Evolutionary conservation across 2,888 invertebrate genomes (phyloP).

Genomic region (Didymodactylos carnosus): DNA sequence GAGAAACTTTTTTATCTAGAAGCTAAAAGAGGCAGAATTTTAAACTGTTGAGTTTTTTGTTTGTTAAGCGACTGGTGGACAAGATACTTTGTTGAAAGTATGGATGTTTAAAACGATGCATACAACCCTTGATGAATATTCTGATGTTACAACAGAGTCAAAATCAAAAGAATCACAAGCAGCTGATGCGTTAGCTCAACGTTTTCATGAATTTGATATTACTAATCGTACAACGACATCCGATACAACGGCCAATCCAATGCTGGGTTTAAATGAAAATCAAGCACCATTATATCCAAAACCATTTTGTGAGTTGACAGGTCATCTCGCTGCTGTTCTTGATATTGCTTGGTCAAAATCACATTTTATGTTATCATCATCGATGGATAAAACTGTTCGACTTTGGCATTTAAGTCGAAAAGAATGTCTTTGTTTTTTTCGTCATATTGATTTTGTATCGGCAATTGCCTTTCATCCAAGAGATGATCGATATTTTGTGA

Average conservation of each 20-base stretch:
- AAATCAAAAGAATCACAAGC: background rate
- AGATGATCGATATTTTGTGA: slow-evolving; percentile 63
- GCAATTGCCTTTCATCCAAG: slow-evolving; percentile 89
- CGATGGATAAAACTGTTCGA: slow-evolving; percentile 91
- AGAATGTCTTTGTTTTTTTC: slow-evolving; percentile 93
- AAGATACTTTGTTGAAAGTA: slow-evolving; percentile 73
- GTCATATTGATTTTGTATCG: slow-evolving; percentile 95
- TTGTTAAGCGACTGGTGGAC: slow-evolving; percentile 47
- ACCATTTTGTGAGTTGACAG: slow-evolving; percentile 75
- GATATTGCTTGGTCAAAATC: slow-evolving; percentile 96
- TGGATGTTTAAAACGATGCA: slow-evolving; percentile 81
- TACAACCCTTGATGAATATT: slow-evolving; percentile 60
- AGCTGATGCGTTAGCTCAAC: slow-evolving; percentile 16
- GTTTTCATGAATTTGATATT: background rate
- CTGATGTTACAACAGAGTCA: background rate
- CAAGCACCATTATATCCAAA: slow-evolving; percentile 54
- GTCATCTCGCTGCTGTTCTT: slow-evolving; percentile 81
- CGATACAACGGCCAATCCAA: background rate
- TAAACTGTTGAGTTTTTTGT: slow-evolving; percentile 78
- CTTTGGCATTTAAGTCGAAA: slow-evolving; percentile 91
- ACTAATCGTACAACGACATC: slow-evolving; percentile 3
- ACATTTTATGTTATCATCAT: slow-evolving; percentile 85
- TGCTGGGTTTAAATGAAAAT: background rate
- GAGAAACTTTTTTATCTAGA: no score
- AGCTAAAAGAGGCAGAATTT: no score